Conservation (phyloP, 2,888 invertebrate genomes). For the Synanthedon tipuliformis region DNA sequence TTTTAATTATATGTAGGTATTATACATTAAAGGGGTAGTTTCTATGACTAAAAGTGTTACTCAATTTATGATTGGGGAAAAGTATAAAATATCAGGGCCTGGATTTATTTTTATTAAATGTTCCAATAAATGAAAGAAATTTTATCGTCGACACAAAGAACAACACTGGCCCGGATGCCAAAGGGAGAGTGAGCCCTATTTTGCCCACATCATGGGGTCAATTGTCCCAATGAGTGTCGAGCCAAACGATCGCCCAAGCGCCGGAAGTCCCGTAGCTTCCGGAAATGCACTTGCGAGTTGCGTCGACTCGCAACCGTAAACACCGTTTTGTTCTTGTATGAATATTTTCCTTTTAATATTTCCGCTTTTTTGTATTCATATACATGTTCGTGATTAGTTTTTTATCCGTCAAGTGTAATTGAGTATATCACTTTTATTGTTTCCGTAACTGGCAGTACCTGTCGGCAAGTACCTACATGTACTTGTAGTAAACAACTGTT, state of each 20-base stretch:
- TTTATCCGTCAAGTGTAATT: neutral
- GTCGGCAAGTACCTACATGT: no score
- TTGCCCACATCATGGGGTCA: constrained; percentile 24
- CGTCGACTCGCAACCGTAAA: neutral
- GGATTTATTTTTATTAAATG: no score
- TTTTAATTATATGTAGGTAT: no score
- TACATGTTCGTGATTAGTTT: neutral
- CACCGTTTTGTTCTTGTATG: neutral
- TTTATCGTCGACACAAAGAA: neutral
- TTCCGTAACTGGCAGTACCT: neutral
- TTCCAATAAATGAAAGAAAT: neutral
- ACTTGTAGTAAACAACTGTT: no score
- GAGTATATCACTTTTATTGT: neutral
- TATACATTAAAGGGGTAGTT: no score
- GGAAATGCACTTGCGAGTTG: constrained; percentile 1
- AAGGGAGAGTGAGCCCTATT: constrained; percentile 41
- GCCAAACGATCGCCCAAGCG: neutral
- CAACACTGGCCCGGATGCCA: constrained; percentile 34
- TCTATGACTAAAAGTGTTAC: no score
- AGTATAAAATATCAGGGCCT: no score
- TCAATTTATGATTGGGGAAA: no score
- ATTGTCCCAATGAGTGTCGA: constrained; percentile 38
- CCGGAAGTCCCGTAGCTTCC: neutral
- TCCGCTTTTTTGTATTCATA: constrained; percentile 7
- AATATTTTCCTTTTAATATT: constrained; percentile 6